These are phyloP conservation scores for Adelges cooleyi DNA, from an alignment of 1,140 invertebrate genomes.

Conservation along the genomic window DNA sequence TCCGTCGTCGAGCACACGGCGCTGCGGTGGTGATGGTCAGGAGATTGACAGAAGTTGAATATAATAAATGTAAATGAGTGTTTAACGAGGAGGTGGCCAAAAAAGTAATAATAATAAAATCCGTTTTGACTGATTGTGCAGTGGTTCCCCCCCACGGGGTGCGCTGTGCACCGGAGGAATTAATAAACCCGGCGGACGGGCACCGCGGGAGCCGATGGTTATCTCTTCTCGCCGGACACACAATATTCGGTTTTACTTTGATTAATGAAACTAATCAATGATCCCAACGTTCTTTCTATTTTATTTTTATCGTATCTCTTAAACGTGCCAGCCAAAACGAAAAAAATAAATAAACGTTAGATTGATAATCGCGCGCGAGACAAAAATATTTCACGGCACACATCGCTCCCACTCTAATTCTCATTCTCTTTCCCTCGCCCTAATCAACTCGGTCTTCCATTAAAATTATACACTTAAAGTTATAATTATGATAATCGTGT, in stretches of 20 bases:
- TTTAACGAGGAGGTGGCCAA: slow-evolving; percentile 4
- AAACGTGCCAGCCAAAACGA: slow-evolving; percentile 3
- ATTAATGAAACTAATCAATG: slow-evolving; percentile 28
- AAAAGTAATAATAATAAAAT: neutral
- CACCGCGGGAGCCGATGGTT: slow-evolving; percentile 18
- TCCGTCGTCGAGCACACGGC: neutral
- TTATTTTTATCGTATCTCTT: slow-evolving; percentile 6
- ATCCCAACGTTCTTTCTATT: slow-evolving; percentile 2
- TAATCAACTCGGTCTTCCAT: too few species aligned
- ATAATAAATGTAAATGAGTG: neutral
- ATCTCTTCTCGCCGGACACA: neutral
- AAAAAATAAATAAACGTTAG: too few species aligned
- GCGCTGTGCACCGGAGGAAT: neutral
- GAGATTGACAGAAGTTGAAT: slow-evolving; percentile 10
- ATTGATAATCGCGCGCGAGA: too few species aligned
- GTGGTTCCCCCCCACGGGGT: slow-evolving; percentile 8
- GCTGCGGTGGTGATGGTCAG: too few species aligned
- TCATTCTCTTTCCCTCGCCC: too few species aligned
- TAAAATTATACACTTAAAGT: too few species aligned
- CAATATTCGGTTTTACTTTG: slow-evolving; percentile 28
- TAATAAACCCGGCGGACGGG: slow-evolving; percentile 13
- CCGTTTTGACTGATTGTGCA: slow-evolving; percentile 21
- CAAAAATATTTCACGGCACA: too few species aligned
- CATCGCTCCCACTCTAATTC: too few species aligned
- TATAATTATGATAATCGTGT: too few species aligned